Conservation (phyloP, 2,888 invertebrate genomes). For the Sisyra terminalis region DNA sequence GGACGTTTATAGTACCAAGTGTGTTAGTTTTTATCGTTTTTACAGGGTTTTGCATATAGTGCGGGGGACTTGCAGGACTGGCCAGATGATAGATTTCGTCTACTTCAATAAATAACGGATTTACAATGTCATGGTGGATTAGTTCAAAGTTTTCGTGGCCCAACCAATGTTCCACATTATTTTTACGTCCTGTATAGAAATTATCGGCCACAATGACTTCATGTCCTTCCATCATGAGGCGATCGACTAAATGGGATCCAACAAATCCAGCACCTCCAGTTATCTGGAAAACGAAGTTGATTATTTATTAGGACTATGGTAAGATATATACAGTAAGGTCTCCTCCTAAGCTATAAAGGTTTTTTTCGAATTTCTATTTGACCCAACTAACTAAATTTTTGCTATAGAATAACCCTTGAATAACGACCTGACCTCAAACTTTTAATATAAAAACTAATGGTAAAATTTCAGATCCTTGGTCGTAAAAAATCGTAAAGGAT, state of each 20-base stretch:
- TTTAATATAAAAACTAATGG: no score
- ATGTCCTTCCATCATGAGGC: conserved; percentile 88
- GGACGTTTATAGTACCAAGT: conserved; percentile 84
- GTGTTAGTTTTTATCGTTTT: conserved; percentile 99
- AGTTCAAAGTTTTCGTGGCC: conserved; percentile 98
- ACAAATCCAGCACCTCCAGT: conserved; percentile 98
- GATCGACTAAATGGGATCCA: conserved; percentile 95
- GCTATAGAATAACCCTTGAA: no score
- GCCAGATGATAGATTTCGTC: conserved; percentile 97
- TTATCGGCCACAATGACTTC: conserved; percentile 96
- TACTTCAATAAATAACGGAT: conserved; percentile 93
- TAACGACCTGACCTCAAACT: no score
- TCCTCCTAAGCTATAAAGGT: neutral
- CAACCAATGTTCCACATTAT: conserved; percentile 97
- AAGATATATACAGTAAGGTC: no score
- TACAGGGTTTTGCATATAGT: conserved; percentile 99
- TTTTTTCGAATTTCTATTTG: neutral
- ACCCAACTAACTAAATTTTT: no score
- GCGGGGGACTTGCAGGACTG: conserved; percentile 96
- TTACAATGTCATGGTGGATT: conserved; percentile 97
- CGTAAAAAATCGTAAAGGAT: no score
- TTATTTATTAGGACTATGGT: conserved; percentile 2
- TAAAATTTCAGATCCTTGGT: no score
- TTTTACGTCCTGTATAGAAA: conserved; percentile 92
- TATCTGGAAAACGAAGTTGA: conserved; percentile 35